phyloP scores from a whole-genome alignment of 2,797 vertebrate genomes.

The Falco cherrug region DNA sequence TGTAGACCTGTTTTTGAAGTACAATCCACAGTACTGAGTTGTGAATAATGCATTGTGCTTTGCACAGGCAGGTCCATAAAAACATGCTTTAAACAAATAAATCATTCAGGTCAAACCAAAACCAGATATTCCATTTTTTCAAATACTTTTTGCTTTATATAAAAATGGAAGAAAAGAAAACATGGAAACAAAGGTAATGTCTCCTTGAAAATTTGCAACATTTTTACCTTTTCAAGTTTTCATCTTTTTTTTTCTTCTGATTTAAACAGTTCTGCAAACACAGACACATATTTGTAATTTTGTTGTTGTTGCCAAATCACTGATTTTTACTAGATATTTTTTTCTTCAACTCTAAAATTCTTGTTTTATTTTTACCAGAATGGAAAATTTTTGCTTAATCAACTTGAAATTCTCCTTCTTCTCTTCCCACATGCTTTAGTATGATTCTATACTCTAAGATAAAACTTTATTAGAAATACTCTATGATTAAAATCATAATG shows the following conservation, averaged over 20 bases:
- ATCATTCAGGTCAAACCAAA: neutral
- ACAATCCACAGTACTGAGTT: neutral
- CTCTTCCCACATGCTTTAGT: neutral
- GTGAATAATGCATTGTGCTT: neutral
- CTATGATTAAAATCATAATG: neutral
- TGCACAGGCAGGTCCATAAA: neutral
- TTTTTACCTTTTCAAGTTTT: neutral
- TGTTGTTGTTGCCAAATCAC: neutral
- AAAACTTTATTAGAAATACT: neutral
- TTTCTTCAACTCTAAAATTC: neutral
- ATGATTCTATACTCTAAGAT: neutral
- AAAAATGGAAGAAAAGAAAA: neutral
- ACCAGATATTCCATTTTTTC: neutral
- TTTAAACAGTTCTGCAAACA: neutral
- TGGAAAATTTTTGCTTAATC: neutral
- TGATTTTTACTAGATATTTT: neutral
- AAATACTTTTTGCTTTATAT: neutral
- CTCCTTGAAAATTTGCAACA: neutral
- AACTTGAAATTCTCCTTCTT: neutral
- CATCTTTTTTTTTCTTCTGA: accelerated
- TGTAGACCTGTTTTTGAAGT: neutral
- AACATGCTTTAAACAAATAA: neutral
- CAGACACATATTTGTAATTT: neutral
- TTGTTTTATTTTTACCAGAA: neutral
- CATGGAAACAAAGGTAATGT: neutral